Evolutionary conservation across 2,113 vertebrate species (phyloP).

Genomic region (Perognathus longimembris): DNA sequence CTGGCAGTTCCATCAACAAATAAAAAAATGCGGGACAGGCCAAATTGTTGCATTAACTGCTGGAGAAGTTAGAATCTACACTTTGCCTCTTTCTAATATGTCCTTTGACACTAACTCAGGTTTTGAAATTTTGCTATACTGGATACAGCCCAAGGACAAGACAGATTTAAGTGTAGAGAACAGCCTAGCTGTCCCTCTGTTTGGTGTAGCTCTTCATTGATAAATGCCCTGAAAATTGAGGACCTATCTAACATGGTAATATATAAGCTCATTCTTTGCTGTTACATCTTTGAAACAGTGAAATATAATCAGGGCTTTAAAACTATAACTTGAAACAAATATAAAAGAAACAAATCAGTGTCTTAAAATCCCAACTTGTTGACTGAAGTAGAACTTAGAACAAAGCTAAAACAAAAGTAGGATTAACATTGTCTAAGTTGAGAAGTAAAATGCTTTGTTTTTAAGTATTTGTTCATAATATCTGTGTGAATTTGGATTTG

Average conservation of each 20-base stretch:
- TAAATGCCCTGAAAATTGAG: not conserved
- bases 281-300: not conserved
- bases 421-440: conserved; percentile 38
- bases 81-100: conserved; percentile 2
- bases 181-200: not conserved
- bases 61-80: not conserved
- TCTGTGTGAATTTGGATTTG: conserved; percentile 29
- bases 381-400: not conserved
- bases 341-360: conserved; percentile 2
- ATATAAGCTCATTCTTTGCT: not conserved
- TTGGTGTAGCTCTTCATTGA: not conserved
- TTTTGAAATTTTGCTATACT: conserved; percentile 17
- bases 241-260: not conserved
- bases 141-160: not conserved
- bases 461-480: not conserved
- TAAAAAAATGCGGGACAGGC: no score
- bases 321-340: not conserved
- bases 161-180: not conserved
- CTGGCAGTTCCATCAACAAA: no score
- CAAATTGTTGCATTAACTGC: no score
- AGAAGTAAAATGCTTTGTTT: not conserved
- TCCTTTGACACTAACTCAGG: not conserved
- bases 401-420: not conserved
- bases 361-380: not conserved
- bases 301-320: conserved; percentile 10